Percentiles rank a stretch among this genome's conserved stretches.
Conservation (phyloP, 2,888 invertebrate genomes). For the Nemotelus nigrinus region DNA sequence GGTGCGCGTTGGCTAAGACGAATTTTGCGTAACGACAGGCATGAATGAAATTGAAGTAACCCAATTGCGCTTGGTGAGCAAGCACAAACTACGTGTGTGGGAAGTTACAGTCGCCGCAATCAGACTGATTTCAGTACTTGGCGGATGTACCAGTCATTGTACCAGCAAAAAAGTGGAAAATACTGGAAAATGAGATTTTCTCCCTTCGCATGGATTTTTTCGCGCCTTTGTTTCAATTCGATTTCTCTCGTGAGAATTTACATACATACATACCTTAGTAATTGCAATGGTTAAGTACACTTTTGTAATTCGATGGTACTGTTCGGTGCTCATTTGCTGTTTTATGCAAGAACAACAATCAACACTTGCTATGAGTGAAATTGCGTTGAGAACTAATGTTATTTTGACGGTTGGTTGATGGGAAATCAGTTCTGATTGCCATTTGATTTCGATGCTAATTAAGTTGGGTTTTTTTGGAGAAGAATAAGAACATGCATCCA, state of each 20-base stretch:
- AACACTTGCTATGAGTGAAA: too few relatives aligned
- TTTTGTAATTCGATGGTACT: background rate
- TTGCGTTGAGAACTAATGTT: too few relatives aligned
- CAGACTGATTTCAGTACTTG: background rate
- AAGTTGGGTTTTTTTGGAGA: too few relatives aligned
- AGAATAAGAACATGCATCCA: too few relatives aligned
- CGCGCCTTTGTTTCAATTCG: background rate
- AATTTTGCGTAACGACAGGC: background rate
- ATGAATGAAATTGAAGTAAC: background rate
- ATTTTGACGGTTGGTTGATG: too few relatives aligned
- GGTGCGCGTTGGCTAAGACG: background rate
- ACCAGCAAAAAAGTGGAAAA: background rate
- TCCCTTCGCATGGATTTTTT: background rate
- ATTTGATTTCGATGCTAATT: too few relatives aligned
- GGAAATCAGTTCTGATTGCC: too few relatives aligned
- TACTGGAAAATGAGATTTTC: conserved; percentile 1
- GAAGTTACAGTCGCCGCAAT: background rate
- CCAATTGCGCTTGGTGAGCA: background rate
- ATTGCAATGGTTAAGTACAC: background rate
- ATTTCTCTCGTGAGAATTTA: conserved; percentile 10
- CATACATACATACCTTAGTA: too few relatives aligned
- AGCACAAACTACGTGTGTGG: background rate
- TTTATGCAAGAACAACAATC: too few relatives aligned
- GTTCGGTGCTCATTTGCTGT: background rate
- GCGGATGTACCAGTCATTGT: background rate